Base-by-base conservation (phyloP, 2,888 invertebrate species). In the Trilocha varians region DNA sequence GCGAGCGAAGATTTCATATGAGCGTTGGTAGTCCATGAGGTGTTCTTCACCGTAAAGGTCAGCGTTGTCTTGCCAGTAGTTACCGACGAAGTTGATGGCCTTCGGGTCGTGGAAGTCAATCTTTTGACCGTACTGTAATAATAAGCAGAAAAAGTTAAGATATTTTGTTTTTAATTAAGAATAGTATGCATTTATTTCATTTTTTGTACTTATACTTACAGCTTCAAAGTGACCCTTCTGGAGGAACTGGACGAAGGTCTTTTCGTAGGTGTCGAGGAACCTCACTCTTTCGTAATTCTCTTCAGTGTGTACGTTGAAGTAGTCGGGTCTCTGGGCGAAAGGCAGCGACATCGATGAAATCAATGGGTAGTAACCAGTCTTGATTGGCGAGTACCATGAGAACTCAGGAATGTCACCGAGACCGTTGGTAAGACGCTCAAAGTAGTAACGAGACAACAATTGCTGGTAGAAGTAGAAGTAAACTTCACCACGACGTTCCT, bases 381-480 rank as follows among this genome's bases (percentile, higher is more conserved):
- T 60, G 46, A 78, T 70, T 1, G 93, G 89, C 41, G 89, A 85
- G 70, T 87, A 92, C 83, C 87, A 89, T n/a, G 90, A 86, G 61
- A 91, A 87, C 25, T 87, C 80, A 5, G 88, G 85, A 48, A 91
- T 87, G 36, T 88, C 87, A 11, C 89, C 89, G 46, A 91, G 59
- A 14, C 88, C 88, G 52, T 91, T 89, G 25, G 90, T 86, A 42
- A 91, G 72, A 70, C 92, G 89, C 61, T 93, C 92, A 60, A 91
- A 69, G 59, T 89, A 89, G 82, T 91, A 93, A 59, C 91, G 90
- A 45, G 91, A 88, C 55, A 91, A 62, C 11, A 92, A 59, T 66
- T 92, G 91, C 59, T 91, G 89, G 62, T 91, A 89, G 62, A 87
- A 80, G 78, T 86, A 89, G 66, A 89, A 88, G 80, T 88, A 91